Evolutionary conservation across 2,888 invertebrate genomes (phyloP).

Genomic region (Lasioglossum figueresi): DNA sequence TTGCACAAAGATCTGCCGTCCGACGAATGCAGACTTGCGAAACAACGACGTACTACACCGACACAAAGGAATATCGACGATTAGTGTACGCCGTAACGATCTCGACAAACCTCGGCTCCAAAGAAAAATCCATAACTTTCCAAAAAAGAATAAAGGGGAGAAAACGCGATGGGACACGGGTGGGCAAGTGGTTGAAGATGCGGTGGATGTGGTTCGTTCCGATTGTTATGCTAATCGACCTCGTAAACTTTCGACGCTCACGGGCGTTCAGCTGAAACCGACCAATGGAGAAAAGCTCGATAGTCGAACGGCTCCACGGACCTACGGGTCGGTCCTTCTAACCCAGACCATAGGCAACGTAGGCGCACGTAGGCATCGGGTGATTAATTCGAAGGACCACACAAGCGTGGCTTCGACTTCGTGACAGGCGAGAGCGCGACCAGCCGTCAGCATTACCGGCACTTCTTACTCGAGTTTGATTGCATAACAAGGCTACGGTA

Average conservation of each 20-base stretch:
- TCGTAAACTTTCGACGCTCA: constrained; percentile 52
- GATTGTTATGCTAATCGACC: constrained; percentile 58
- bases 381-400: constrained; percentile 59
- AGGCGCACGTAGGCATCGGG: constrained; percentile 23
- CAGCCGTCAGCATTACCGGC: constrained; percentile 54
- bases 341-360: constrained; percentile 43
- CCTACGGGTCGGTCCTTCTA: constrained; percentile 8
- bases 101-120: background rate
- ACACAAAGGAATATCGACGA: background rate
- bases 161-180: constrained; percentile 30
- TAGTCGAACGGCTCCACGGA: background rate
- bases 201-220: constrained; percentile 27
- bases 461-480: constrained; percentile 59
- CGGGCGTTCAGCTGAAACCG: constrained; percentile 28
- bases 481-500: constrained; percentile 52
- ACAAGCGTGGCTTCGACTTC: constrained; percentile 37
- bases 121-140: background rate
- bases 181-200: constrained; percentile 42
- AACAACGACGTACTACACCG: background rate
- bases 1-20: no score
- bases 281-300: constrained; percentile 23
- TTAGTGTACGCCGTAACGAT: background rate
- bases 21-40: background rate
- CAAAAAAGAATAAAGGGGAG: background rate
- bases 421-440: constrained; percentile 36